Conservation (phyloP, 2,888 invertebrate genomes). For the Trichogramma dendrolimi region DNA sequence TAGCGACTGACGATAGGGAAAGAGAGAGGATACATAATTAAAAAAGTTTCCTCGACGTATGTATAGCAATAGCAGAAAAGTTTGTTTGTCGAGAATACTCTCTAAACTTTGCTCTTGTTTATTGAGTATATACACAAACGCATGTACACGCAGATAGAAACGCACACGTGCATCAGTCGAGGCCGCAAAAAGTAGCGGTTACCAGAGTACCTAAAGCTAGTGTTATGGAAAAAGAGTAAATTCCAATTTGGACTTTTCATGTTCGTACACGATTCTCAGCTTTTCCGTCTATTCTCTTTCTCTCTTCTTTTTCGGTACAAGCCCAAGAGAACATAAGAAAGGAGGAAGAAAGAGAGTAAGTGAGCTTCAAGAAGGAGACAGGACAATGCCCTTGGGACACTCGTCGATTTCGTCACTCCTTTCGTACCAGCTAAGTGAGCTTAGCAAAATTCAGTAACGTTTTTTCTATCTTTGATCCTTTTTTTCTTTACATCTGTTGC, state of each 20-base stretch:
- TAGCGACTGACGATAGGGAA: too few species aligned
- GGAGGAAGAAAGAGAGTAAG: slow-evolving; percentile 12
- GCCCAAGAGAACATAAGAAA: slow-evolving; percentile 2
- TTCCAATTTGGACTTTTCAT: slow-evolving; percentile 23
- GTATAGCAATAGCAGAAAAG: too few species aligned
- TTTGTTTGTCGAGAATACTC: too few species aligned
- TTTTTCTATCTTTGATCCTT: slow-evolving; percentile 19
- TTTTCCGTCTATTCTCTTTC: too few species aligned
- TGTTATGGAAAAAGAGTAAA: slow-evolving; percentile 19
- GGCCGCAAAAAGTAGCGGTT: not conserved
- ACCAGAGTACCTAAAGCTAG: not conserved
- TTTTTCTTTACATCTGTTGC: not conserved
- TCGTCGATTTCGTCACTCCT: slow-evolving; percentile 33
- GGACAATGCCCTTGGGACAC: slow-evolving; percentile 35
- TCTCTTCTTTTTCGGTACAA: not conserved
- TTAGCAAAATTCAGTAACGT: slow-evolving; percentile 13
- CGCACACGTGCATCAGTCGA: too few species aligned
- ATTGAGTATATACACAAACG: too few species aligned
- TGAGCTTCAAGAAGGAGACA: slow-evolving; percentile 9
- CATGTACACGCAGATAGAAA: too few species aligned
- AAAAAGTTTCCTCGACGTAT: too few species aligned
- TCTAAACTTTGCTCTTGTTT: too few species aligned
- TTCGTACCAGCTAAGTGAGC: slow-evolving; percentile 14
- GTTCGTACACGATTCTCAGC: too few species aligned
- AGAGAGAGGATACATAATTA: too few species aligned